A percentile compares a stretch with the other conserved stretches of the same genome.
Evolutionary conservation across 1,140 invertebrate genomes (phyloP).

Genomic region (Atta colombica): DNA sequence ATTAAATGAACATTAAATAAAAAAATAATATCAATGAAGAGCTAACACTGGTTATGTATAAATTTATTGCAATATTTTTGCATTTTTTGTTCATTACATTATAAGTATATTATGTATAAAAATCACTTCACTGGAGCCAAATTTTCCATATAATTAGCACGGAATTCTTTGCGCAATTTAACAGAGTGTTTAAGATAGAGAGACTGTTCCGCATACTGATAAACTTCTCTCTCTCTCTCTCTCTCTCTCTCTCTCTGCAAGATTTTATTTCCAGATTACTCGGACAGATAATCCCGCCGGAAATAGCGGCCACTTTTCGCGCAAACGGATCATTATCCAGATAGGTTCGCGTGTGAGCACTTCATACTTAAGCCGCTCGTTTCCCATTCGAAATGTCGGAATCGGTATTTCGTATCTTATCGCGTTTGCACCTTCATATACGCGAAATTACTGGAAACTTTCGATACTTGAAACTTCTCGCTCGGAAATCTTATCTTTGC

Average conservation of each 20-base stretch:
- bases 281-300: slow-evolving; percentile 37
- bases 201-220: background rate
- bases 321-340: slow-evolving; percentile 66
- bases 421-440: slow-evolving; percentile 10
- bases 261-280: slow-evolving; percentile 68
- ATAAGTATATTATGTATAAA: too few species aligned
- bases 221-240: background rate
- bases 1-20: too few species aligned
- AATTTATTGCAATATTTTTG: too few species aligned
- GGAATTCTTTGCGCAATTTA: background rate
- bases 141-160: too few species aligned
- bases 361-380: slow-evolving; percentile 64
- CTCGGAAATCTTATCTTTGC: background rate
- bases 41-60: too few species aligned
- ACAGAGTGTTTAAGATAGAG: background rate
- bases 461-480: background rate
- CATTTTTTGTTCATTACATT: too few species aligned
- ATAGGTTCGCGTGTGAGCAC: slow-evolving; percentile 57
- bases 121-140: too few species aligned
- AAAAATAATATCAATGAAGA: too few species aligned
- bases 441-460: background rate
- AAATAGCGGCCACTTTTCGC: slow-evolving; percentile 71
- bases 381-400: slow-evolving; percentile 52
- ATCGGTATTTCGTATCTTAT: background rate
- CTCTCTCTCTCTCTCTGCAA: slow-evolving; percentile 18